Evolutionary conservation across 2,797 vertebrate species (phyloP), one percentile per base, ranked within the genome.

Genomic region (Lacerta agilis): DNA sequence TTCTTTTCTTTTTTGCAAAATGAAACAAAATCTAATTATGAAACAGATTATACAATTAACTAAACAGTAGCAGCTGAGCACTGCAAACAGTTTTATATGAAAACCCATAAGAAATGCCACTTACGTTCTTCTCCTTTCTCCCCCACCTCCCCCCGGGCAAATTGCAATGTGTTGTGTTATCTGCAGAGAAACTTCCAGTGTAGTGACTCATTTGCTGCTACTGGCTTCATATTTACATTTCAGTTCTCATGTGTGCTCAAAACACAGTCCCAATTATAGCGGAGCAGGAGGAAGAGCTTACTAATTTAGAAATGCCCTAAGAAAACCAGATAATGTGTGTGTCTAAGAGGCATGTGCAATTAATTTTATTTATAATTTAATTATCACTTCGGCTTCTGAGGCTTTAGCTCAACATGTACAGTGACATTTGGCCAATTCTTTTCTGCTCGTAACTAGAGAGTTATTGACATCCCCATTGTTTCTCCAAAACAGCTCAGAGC

Each of bases 11-110:
- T 49, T 25, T 58, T 69, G 80, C 41, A 91, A 95, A 95, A 93
- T 78, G 41, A 86, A 94, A 33, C 5, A 79, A 85, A 93, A 79
- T 41, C 15, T 86, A 80, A 71, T 77, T 88, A 69, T 83, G 6
- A 92, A 94, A 29, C 0, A 94, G 90, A 91, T 89, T 81, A 83
- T 86, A 3, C 4, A 83, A 18, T 18, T 83, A 94, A 91, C 29
- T 90, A 79, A 90, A 87, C 90, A 85, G 77, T 13, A 89, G 36
- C 25, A 89, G 9, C 6, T 88, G 25, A 92, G 25, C 43, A 89
- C 77, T 72, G 13, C 10, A 85, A 88, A 38, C 0, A 85, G 9
- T 89, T 92, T 91, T 88, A 85, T 3, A 49, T 83, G 3, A 94
- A 89, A 90, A 86, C 82, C 5, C 17, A 86, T 45, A 64, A 79